A percentile compares a stretch with the other conserved stretches of the same genome.
Conservation (phyloP, 2,888 invertebrate species). For the Gymnosoma rotundatum region DNA sequence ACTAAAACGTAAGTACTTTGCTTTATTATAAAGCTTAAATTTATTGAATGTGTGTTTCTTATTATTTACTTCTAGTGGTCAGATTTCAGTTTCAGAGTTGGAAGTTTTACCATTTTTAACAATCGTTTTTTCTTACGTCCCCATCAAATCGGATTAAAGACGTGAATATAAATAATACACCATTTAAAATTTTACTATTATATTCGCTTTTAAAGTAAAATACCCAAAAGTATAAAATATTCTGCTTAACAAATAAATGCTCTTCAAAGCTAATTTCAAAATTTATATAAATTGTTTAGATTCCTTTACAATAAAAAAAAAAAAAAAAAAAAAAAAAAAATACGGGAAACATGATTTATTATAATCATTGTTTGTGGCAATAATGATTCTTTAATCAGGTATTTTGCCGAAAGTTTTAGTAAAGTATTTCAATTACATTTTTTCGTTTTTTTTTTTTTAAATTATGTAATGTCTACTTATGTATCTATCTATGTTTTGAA, state of each 20-base stretch:
- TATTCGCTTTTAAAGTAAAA: not conserved
- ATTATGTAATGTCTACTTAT: too few relatives aligned
- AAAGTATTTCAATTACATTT: too few relatives aligned
- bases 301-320: too few relatives aligned
- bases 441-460: too few relatives aligned
- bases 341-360: too few relatives aligned
- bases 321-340: too few relatives aligned
- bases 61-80: constrained; percentile 22
- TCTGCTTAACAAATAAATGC: constrained; percentile 16
- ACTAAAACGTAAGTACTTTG: constrained; percentile 75
- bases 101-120: constrained; percentile 86
- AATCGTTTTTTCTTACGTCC: constrained; percentile 88
- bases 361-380: too few relatives aligned
- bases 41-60: not conserved
- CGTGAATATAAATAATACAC: not conserved
- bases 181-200: not conserved
- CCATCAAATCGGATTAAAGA: constrained; percentile 80
- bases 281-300: too few relatives aligned
- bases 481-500: too few relatives aligned
- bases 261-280: not conserved
- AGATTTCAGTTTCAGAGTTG: constrained; percentile 84
- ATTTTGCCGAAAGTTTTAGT: too few relatives aligned
- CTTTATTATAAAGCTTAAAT: not conserved
- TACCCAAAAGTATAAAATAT: not conserved
- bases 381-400: too few relatives aligned